Percentiles rank a stretch among this genome's conserved stretches.
phyloP scores from a whole-genome alignment of 1,140 invertebrate genomes.

The Drosophila mojavensis region DNA sequence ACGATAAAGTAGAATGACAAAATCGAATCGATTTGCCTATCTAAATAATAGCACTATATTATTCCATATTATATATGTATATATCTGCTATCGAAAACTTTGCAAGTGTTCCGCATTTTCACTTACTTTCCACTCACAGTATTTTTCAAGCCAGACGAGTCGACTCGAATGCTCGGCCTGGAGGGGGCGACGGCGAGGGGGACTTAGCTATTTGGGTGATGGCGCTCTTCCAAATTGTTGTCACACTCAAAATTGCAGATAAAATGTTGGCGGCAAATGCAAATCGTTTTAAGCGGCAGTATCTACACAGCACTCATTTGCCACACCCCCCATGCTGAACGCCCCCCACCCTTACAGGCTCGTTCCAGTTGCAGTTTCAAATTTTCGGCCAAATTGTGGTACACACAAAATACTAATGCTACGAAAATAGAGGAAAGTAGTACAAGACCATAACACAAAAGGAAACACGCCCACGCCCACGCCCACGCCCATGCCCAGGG shows the following conservation, averaged over 20 bases:
- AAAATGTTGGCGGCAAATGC: constrained; percentile 46
- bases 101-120: too few relatives aligned
- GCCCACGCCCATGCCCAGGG: too few relatives aligned
- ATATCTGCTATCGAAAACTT: too few relatives aligned
- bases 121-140: not conserved
- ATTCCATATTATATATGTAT: too few relatives aligned
- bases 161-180: not conserved
- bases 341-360: not conserved
- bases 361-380: not conserved
- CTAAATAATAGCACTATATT: too few relatives aligned
- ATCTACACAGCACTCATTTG: not conserved
- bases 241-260: constrained; percentile 44
- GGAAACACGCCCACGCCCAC: constrained; percentile 39
- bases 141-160: not conserved
- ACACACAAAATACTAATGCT: not conserved
- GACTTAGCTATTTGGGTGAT: constrained; percentile 25
- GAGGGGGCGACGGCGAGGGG: not conserved
- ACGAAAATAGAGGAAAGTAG: not conserved
- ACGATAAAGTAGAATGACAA: too few relatives aligned
- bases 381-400: too few relatives aligned
- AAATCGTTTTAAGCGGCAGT: constrained; percentile 26
- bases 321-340: constrained; percentile 6
- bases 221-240: constrained; percentile 46
- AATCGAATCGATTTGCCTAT: too few relatives aligned
- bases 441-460: constrained; percentile 36